Base-by-base conservation (phyloP, 2,113 vertebrate species). In the Scomber scombrus region DNA sequence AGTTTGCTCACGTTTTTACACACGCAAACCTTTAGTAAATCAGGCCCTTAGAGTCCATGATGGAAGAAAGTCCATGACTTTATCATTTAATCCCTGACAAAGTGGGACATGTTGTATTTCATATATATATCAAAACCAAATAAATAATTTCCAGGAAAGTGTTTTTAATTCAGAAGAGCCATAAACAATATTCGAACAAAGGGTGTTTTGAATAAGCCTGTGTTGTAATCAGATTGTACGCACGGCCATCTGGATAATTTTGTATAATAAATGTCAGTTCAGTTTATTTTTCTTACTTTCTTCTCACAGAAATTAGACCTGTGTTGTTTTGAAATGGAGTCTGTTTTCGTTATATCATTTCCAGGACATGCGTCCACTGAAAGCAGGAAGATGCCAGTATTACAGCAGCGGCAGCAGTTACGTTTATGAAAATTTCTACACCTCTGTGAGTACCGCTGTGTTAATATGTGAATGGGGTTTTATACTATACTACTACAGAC, bases 351-450 rank as follows among this genome's bases (percentile, higher is more conserved):
- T 23, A 11, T 52, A 0, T 29, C 31, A 71, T 65, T 69, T 23
- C 13, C 81, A 95, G 95, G 95, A 95, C 69, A 86, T 93, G 75
- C 91, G 93, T 61, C 94, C 95, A 5, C 78, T 95, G 73, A 91
- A 54, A 68, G 93, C 91, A 21, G 92, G 84, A 13, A 81, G 93
- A 67, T 94, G 94, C 18, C 94, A 95, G 84, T 93, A 93, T 19
- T 95, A 94, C 85, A 93, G 88, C 87, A 93, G 93, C 29, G 93
- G 95, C 49, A 77, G 51, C 61, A 65, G 89, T 65, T 95, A 91
- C 83, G 67, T 95, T 67, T 94, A 94, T 69, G 94, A 95, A 76
- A 94, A 91, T 45, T 92, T 91, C 86, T 93, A 91, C 54, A 81
- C 92, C 23, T 66, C 89, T 19, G 94, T 95, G 79, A 54, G 52